These are phyloP conservation scores for Corticium candelabrum DNA, from an alignment of 37 sponge, comb jelly and placozoan genomes.

Conservation along the genomic window DNA sequence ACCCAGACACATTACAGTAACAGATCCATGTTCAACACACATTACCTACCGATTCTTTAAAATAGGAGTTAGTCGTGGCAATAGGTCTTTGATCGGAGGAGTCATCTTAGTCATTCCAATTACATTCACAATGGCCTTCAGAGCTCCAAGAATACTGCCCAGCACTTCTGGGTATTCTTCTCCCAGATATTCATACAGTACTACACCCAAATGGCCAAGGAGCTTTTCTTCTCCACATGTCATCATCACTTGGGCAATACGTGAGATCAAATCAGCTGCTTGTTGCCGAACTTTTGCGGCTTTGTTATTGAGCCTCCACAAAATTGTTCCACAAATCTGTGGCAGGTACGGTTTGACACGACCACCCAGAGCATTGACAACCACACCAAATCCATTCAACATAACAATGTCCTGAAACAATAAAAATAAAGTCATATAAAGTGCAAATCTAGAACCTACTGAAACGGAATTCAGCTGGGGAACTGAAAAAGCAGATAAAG, in stretches of 20 bases:
- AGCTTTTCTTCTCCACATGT: slow-evolving; percentile 93
- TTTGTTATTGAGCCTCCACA: slow-evolving; percentile 96
- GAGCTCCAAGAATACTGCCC: slow-evolving; percentile 91
- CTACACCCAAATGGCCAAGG: slow-evolving; percentile 89
- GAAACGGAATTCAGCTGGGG: too few species aligned
- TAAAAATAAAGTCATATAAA: background rate
- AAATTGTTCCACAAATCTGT: slow-evolving; percentile 96
- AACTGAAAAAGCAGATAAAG: too few species aligned
- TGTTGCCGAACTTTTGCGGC: slow-evolving; percentile 96
- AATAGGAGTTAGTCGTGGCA: slow-evolving; percentile 90
- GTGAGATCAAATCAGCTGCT: slow-evolving; percentile 92
- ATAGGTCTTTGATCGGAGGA: slow-evolving; percentile 97
- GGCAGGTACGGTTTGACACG: slow-evolving; percentile 96
- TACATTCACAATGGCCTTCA: slow-evolving; percentile 97
- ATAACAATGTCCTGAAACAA: slow-evolving; percentile 77
- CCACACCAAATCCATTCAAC: slow-evolving; percentile 95
- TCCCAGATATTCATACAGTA: slow-evolving; percentile 95
- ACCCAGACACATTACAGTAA: background rate
- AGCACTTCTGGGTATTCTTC: slow-evolving; percentile 98
- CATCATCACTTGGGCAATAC: slow-evolving; percentile 89
- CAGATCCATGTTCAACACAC: background rate
- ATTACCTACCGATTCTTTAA: slow-evolving; percentile 76
- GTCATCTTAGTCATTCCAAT: slow-evolving; percentile 99
- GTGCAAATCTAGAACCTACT: background rate
- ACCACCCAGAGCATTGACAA: slow-evolving; percentile 86